Conservation (phyloP, 2,113 vertebrate genomes). For the Fulmarus glacialis region DNA sequence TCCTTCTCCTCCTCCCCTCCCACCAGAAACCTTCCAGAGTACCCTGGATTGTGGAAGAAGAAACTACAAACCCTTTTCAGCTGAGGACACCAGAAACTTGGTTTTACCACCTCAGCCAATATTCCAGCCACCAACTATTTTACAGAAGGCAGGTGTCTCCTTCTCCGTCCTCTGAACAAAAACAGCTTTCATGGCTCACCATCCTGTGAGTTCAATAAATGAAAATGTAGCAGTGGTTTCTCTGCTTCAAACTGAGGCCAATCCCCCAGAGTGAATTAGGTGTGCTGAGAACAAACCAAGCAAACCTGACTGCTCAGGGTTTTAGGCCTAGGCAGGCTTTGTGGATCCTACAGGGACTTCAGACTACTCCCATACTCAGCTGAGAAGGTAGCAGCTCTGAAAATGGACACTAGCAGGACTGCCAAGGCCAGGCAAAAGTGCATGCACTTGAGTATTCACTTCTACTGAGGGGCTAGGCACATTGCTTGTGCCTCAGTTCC, state of each 20-base stretch:
- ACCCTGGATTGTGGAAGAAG: background rate
- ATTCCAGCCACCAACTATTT: background rate
- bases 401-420: background rate
- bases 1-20: background rate
- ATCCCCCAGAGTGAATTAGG: background rate
- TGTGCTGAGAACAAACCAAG: background rate
- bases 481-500: background rate
- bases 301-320: background rate
- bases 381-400: background rate
- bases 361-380: background rate
- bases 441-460: background rate
- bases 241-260: background rate
- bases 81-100: background rate
- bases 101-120: background rate
- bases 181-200: background rate
- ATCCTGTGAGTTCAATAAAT: background rate
- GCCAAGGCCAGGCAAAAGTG: background rate
- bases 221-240: background rate
- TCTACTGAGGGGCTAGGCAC: background rate
- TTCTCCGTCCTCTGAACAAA: background rate
- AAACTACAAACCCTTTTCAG: background rate
- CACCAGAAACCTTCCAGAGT: background rate
- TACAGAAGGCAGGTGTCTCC: background rate
- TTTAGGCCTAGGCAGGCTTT: background rate
- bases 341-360: background rate